Evolutionary conservation across 2,113 vertebrate genomes (phyloP).

Genomic region (Ardeotis arabs): DNA sequence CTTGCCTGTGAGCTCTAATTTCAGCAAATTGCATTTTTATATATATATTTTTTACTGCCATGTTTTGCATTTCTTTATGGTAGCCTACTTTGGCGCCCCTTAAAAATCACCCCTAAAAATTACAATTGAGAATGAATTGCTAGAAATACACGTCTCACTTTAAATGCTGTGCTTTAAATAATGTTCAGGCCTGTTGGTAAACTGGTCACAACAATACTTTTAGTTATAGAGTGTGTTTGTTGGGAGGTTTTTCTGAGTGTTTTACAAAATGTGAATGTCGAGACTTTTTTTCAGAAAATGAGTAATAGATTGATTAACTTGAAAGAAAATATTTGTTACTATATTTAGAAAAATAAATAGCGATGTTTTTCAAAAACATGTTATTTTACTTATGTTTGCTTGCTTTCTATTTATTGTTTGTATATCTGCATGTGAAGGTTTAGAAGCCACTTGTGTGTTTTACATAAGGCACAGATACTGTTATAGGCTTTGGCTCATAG

Average conservation of each 20-base stretch:
- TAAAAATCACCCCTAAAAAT: background rate
- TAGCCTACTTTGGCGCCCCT: background rate
- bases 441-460: background rate
- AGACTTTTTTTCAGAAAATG: background rate
- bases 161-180: background rate
- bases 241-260: background rate
- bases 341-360: background rate
- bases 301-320: background rate
- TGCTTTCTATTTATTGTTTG: background rate
- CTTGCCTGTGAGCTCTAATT: background rate
- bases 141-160: rapidly evolving
- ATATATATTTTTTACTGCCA: background rate
- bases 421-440: background rate
- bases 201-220: background rate
- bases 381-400: background rate
- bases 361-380: background rate
- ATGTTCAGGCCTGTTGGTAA: background rate
- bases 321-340: background rate
- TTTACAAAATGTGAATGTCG: background rate
- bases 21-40: background rate
- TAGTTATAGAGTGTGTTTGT: background rate
- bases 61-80: background rate
- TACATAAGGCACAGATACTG: background rate
- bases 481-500: background rate
- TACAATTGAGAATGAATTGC: background rate